A percentile compares a stretch with the other conserved stretches of the same genome.
phyloP scores from a whole-genome alignment of 2,113 vertebrate genomes.

The Colaptes auratus region DNA sequence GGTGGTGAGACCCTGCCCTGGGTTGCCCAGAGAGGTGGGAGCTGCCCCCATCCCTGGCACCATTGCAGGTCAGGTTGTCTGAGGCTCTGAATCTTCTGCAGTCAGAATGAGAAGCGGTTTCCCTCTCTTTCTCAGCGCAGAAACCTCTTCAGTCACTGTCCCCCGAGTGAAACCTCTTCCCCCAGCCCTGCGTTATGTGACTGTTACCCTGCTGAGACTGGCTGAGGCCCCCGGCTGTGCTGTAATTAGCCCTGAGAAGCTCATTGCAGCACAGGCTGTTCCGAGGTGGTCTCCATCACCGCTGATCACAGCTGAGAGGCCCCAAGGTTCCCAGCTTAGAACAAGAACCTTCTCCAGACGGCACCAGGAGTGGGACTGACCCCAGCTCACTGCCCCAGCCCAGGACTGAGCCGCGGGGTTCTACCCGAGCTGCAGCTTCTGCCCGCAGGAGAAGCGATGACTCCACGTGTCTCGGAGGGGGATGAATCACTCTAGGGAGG shows the following conservation, averaged over 20 bases:
- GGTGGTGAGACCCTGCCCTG: too few species aligned
- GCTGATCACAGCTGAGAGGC: not conserved
- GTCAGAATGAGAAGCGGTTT: not conserved
- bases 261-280: too few species aligned
- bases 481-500: not conserved
- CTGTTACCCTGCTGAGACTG: not conserved
- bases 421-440: rapidly evolving
- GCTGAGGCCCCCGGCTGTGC: not conserved
- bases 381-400: not conserved
- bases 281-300: not conserved
- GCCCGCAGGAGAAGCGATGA: not conserved
- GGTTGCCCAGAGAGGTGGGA: too few species aligned
- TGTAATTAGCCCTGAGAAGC: not conserved
- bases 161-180: not conserved
- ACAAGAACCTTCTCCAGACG: not conserved
- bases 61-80: too few species aligned
- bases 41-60: too few species aligned
- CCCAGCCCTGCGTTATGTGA: not conserved
- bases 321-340: not conserved
- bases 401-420: rapidly evolving
- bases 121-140: not conserved
- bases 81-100: too few species aligned
- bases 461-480: not conserved
- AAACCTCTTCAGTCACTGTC: not conserved
- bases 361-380: not conserved